phyloP scores from a whole-genome alignment of 2,113 vertebrate species.

The Zingel zingel region DNA sequence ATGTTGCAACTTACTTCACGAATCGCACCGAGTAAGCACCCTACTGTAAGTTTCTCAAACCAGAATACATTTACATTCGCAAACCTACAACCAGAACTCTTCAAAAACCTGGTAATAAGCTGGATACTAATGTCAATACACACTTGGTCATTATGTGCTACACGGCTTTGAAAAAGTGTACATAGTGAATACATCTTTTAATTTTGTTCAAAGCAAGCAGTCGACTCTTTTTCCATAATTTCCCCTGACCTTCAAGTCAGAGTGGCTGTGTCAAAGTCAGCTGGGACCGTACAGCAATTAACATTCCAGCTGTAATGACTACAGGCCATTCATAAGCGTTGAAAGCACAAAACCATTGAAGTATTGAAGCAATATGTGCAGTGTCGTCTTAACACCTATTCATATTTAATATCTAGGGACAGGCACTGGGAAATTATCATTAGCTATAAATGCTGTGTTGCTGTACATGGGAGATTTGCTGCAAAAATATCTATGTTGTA shows the following conservation, averaged over 20 bases:
- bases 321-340: background rate
- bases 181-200: background rate
- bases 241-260: slow-evolving; percentile 22
- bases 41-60: background rate
- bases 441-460: too few relatives aligned
- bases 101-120: background rate
- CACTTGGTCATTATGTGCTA: background rate
- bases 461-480: too few relatives aligned
- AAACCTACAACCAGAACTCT: background rate
- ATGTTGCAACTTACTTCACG: too few relatives aligned
- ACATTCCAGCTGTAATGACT: background rate
- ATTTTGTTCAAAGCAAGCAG: slow-evolving; percentile 9
- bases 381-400: background rate
- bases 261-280: slow-evolving; percentile 17
- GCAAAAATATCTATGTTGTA: too few relatives aligned
- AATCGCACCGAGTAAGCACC: too few relatives aligned
- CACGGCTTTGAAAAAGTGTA: background rate
- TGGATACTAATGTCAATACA: background rate
- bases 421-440: too few relatives aligned
- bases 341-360: background rate
- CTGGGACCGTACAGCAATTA: background rate
- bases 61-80: background rate
- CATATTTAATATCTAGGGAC: background rate
- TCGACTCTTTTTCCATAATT: background rate
- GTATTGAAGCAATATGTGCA: background rate